A percentile compares a stretch with the other conserved stretches of the same genome.
phyloP scores from a whole-genome alignment of 2,113 vertebrate species.

The Alethe diademata region DNA sequence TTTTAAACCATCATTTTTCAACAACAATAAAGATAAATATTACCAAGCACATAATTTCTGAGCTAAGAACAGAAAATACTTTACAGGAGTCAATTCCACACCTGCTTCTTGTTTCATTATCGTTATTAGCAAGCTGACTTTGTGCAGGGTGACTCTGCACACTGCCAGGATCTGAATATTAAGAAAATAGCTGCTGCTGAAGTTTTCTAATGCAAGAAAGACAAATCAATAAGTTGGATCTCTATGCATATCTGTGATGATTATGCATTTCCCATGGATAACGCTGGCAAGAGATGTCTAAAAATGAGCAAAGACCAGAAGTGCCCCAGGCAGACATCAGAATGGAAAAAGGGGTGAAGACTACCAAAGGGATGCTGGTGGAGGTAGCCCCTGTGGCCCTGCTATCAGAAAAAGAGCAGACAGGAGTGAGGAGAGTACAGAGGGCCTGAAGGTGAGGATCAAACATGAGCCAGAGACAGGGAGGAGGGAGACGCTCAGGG shows the following conservation, averaged over 20 bases:
- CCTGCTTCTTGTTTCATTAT: background rate
- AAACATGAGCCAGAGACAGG: background rate
- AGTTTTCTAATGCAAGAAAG: background rate
- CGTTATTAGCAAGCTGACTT: background rate
- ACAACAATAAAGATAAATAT: background rate
- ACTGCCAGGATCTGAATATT: fast-evolving
- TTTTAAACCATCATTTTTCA: background rate
- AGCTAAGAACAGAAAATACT: background rate
- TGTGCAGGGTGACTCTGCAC: background rate
- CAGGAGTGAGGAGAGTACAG: background rate
- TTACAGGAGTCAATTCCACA: background rate
- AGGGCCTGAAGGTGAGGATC: background rate
- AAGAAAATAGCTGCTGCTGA: background rate
- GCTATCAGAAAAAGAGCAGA: background rate
- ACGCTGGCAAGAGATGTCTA: background rate
- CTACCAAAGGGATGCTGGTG: background rate
- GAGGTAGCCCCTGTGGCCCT: fast-evolving
- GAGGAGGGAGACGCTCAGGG: background rate
- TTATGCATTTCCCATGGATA: background rate
- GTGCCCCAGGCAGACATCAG: background rate
- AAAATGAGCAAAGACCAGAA: background rate
- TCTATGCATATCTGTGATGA: background rate
- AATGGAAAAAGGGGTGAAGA: background rate
- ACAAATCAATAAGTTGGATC: background rate
- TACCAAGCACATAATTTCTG: background rate